Evolutionary conservation across 2,797 vertebrate genomes (phyloP), one percentile per base, ranked within the genome.

Genomic region (Triplophysa yarkandensis): DNA sequence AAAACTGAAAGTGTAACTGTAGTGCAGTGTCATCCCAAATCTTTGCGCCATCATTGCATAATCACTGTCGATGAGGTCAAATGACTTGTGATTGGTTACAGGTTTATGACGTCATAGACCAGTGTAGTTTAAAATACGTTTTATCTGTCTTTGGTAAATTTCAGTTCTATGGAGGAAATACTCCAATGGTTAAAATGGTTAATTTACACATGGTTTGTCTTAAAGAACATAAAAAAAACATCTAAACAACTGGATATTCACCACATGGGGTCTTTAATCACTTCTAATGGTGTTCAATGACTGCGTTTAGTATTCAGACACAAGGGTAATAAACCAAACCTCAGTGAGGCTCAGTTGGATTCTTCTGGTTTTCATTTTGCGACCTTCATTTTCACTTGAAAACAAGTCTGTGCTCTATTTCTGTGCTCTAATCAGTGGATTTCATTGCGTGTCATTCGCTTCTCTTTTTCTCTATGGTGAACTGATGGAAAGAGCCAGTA

Each of bases 201-300:
- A n/a, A n/a, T n/a, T n/a, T n/a, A n/a, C n/a, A n/a, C n/a, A n/a
- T n/a, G n/a, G n/a, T n/a, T n/a, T n/a, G n/a, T n/a, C n/a, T n/a
- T n/a, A n/a, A n/a, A n/a, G n/a, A n/a, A n/a, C n/a, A n/a, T n/a
- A n/a, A n/a, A n/a, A n/a, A n/a, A n/a, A 32, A 32, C 32, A 32
- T 32, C 32, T 32, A 32, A 32, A 32, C 3, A 32, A 7, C 32
- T 32, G 32, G 28, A 43, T 44, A 41, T 48, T 25, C 32, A 79
- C 19, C 50, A 69, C 66, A 23, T 44, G n/a, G n/a, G n/a, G n/a
- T n/a, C n/a, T 10, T 39, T 9, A 39, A 13, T 39, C 54, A 64
- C 43, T 57, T 27, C 82, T 44, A 83, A 64, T 76, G 64, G 60
- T 36, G 68, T 32, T 64, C 58, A 79, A 79, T 84, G 80, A 72